These are phyloP conservation scores for Gymnoscelis rufifasciata DNA, from an alignment of 2,888 invertebrate genomes.

Conservation along the genomic window DNA sequence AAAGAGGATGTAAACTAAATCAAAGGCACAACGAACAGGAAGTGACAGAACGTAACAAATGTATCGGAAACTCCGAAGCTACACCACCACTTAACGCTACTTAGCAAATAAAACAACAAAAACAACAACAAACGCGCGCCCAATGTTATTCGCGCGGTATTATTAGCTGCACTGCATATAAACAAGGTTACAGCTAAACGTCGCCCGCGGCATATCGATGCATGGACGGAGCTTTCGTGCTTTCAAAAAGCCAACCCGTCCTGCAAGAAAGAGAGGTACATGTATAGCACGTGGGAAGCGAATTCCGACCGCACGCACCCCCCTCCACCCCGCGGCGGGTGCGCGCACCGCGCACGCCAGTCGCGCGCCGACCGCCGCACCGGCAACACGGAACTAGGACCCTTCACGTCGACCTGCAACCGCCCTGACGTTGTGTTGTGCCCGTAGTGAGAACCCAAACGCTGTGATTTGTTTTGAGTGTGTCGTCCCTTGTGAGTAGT, in stretches of 20 bases:
- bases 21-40: slow-evolving; percentile 39
- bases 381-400: slow-evolving; percentile 48
- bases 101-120: slow-evolving; percentile 45
- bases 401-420: slow-evolving; percentile 39
- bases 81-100: slow-evolving; percentile 53
- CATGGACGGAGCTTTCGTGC: slow-evolving; percentile 56
- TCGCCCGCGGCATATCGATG: slow-evolving; percentile 71
- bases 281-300: slow-evolving; percentile 74
- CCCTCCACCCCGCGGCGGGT: slow-evolving; percentile 42
- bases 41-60: slow-evolving; percentile 46
- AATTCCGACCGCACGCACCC: slow-evolving; percentile 78
- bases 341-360: slow-evolving; percentile 66
- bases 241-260: slow-evolving; percentile 77
- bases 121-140: slow-evolving; percentile 58
- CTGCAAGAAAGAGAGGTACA: slow-evolving; percentile 70
- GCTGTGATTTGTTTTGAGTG: slow-evolving; percentile 75
- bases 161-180: slow-evolving; percentile 74
- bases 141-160: slow-evolving; percentile 65
- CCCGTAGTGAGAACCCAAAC: slow-evolving; percentile 66
- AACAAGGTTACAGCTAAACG: slow-evolving; percentile 71
- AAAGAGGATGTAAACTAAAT: slow-evolving; percentile 30
- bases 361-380: slow-evolving; percentile 74
- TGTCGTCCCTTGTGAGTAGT: slow-evolving; percentile 54
- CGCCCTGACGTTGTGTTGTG: slow-evolving; percentile 68
- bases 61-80: slow-evolving; percentile 56